Base-by-base conservation (phyloP, 2,113 vertebrate species). In the Hippoglossus stenolepis region DNA sequence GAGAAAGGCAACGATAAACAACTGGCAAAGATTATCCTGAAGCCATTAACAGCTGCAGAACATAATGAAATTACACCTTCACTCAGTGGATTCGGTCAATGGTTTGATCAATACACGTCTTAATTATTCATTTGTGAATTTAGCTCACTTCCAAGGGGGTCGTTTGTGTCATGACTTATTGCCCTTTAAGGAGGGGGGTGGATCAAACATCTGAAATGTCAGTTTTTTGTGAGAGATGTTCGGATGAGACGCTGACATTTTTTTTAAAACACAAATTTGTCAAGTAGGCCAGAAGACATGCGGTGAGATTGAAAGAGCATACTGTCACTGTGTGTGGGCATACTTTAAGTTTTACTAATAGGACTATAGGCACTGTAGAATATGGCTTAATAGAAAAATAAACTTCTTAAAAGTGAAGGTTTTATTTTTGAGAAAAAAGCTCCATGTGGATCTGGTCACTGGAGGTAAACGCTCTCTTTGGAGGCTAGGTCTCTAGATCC, bases 41-140 rank as follows among this genome's bases (percentile, higher is more conserved):
- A 18, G 72, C 71, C 73, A 79, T 89, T 83, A 87, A 64, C 75
- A 69, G 54, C 84, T 11, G 28, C 1, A 4, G 57, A 66, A 82
- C 69, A 71, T 83, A 78, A 87, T 84, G 70, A 81, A 84, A 88
- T 77, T 73, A 84, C 61, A 3, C 62, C 47, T 74, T 84, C 79
- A 43, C 45, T 67, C 45, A 18, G 15, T 4, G 67, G 78, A 65
- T 58, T 72, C 53, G 65, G 72, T 86, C 72, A 65, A 74, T 82
- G 57, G 73, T 57, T 74, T 64, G 66, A 83, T 90, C 86, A 85
- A 91, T 90, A 83, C 12, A 68, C 7, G 75, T 57, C 54, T 81
- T 79, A 24, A 80, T 89, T 63, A 49, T 83, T 79, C 21, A 80
- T 89, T 88, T 77, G 69, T 69, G 21, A 70, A 70, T 73, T 70